Percentiles rank a stretch among this genome's conserved stretches.
These are phyloP conservation scores for Amblyopsis rosae DNA, from an alignment of 2,113 vertebrate species.

Conservation along the genomic window DNA sequence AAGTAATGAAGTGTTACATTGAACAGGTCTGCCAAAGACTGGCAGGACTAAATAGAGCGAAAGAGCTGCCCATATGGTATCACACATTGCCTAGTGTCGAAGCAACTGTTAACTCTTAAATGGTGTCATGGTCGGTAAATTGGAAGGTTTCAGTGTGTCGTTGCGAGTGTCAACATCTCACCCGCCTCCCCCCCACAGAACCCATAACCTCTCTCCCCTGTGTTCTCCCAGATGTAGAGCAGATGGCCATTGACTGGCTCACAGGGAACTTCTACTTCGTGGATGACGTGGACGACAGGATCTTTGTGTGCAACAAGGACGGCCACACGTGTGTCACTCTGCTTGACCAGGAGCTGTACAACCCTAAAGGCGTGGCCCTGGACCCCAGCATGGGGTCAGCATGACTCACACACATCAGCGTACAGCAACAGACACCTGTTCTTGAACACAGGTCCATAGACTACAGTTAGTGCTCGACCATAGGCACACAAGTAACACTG, in stretches of 20 bases:
- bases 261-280: constrained; percentile 99
- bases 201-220: neutral
- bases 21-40: too few relatives aligned
- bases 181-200: neutral
- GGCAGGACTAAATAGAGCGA: too few relatives aligned
- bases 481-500: neutral
- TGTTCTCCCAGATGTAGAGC: constrained; percentile 88
- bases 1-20: too few relatives aligned
- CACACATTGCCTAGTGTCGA: too few relatives aligned
- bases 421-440: neutral
- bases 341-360: constrained; percentile 95
- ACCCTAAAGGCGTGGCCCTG: constrained; percentile 95
- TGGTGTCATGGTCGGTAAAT: too few relatives aligned
- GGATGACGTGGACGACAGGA: constrained; percentile 95
- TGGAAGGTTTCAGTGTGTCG: too few relatives aligned
- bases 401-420: neutral
- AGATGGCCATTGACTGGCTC: constrained; percentile 99
- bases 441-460: too few relatives aligned
- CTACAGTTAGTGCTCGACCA: neutral
- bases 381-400: constrained; percentile 95
- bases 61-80: too few relatives aligned
- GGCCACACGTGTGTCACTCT: constrained; percentile 93
- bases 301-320: constrained; percentile 94
- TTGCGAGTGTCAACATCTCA: too few relatives aligned
- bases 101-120: too few relatives aligned